phyloP scores from a whole-genome alignment of 2,888 invertebrate genomes.

The Caenorhabditis imperialis region DNA sequence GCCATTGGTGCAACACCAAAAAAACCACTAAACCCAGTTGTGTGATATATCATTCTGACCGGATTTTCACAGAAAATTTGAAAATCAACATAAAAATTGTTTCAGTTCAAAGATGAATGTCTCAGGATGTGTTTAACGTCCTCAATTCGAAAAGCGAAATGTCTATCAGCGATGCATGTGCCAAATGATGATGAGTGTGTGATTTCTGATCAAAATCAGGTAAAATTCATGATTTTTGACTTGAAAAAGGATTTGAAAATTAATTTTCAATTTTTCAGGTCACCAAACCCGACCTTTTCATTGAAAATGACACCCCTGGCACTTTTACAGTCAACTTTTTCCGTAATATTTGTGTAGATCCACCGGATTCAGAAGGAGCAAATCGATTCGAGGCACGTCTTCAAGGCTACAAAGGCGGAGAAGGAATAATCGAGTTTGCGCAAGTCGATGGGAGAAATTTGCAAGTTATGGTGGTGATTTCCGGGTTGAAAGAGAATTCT shows the following conservation, averaged over 20 bases:
- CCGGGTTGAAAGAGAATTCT: conserved; percentile 42
- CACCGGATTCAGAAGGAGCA: conserved; percentile 42
- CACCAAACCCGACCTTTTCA: conserved; percentile 53
- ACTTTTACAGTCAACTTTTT: conserved; percentile 53
- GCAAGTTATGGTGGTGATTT: conserved; percentile 48
- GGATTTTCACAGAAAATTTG: background rate
- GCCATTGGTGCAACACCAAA: no score
- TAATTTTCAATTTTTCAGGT: no score
- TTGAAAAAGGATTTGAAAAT: no score
- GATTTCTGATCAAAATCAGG: conserved; percentile 55
- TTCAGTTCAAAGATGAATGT: conserved; percentile 62
- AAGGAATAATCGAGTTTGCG: conserved; percentile 50
- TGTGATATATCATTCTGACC: no score
- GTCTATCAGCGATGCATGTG: conserved; percentile 58
- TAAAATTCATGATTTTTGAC: no score
- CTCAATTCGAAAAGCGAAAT: conserved; percentile 48
- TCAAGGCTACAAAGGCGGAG: conserved; percentile 50
- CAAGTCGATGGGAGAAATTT: conserved; percentile 21
- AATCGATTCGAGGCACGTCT: conserved; percentile 51
- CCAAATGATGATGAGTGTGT: conserved; percentile 58
- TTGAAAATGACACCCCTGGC: conserved; percentile 47
- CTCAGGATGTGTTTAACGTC: conserved; percentile 55
- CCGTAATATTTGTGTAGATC: conserved; percentile 53
- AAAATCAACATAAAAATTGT: conserved; percentile 1
- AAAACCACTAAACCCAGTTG: no score